A percentile compares a stretch with the other conserved stretches of the same genome.
Conservation (phyloP, 2,888 invertebrate species). For the Hylaea fasciaria region DNA sequence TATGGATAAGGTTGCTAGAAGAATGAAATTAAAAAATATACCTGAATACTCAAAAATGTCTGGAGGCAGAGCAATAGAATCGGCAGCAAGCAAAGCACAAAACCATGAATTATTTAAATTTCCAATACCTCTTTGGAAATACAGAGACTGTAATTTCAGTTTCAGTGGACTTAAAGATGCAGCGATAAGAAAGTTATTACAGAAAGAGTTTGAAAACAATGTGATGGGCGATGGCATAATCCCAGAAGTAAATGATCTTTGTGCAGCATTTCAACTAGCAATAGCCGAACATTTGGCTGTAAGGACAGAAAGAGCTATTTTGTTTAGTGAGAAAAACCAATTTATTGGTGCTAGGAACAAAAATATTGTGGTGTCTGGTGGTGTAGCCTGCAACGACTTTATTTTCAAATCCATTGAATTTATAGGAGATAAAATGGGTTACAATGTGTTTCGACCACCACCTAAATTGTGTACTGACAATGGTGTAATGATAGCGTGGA, state of each 20-base stretch:
- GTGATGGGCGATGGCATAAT: constrained; percentile 88
- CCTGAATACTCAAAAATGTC: constrained; percentile 89
- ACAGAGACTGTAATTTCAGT: constrained; percentile 95
- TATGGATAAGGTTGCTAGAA: constrained; percentile 95
- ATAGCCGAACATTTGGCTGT: constrained; percentile 92
- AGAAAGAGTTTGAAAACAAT: constrained; percentile 84
- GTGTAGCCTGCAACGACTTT: constrained; percentile 97
- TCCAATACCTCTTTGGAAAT: constrained; percentile 85
- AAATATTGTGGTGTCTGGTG: constrained; percentile 94
- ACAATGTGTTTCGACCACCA: constrained; percentile 90
- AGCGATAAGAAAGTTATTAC: constrained; percentile 79
- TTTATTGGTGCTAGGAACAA: constrained; percentile 82
- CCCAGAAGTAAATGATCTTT: constrained; percentile 91
- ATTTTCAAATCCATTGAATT: constrained; percentile 88
- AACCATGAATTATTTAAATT: constrained; percentile 88
- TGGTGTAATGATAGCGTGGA: constrained; percentile 99
- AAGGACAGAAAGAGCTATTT: constrained; percentile 92
- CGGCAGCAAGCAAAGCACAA: constrained; percentile 88
- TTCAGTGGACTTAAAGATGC: constrained; percentile 92
- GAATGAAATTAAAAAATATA: constrained; percentile 92
- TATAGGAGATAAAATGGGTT: constrained; percentile 87
- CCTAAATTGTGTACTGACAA: constrained; percentile 97
- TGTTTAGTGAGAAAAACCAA: constrained; percentile 86
- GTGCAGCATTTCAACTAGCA: constrained; percentile 92
- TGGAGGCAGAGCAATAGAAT: constrained; percentile 95